Conservation (phyloP, 2,797 vertebrate species). For the Rhyacichthys aspro region DNA sequence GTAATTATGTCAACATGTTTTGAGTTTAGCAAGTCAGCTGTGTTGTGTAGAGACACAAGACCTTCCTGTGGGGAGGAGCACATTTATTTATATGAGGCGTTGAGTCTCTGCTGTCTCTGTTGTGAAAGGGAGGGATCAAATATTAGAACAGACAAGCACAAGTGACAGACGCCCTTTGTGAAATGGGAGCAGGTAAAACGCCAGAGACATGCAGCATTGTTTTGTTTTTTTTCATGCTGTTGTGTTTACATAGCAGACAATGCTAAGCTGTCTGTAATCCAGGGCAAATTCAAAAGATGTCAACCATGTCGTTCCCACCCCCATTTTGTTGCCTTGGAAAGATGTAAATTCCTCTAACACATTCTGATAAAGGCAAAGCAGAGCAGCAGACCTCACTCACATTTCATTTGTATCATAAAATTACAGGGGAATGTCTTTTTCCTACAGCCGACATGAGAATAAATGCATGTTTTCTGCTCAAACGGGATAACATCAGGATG, state of each 20-base stretch:
- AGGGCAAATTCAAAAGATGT: constrained; percentile 37
- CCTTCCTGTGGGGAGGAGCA: constrained; percentile 62
- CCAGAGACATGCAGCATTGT: constrained; percentile 44
- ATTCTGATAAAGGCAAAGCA: constrained; percentile 3
- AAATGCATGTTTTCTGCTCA: constrained; percentile 3
- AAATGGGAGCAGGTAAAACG: constrained; percentile 56
- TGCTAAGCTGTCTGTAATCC: constrained; percentile 60
- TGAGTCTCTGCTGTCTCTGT: constrained; percentile 25
- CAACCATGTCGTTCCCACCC: constrained; percentile 30
- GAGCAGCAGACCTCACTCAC: not conserved
- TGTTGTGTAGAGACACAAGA: constrained; percentile 47
- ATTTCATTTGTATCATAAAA: constrained; percentile 11
- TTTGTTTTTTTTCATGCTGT: constrained; percentile 30
- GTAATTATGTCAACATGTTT: constrained; percentile 64
- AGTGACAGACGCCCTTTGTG: constrained; percentile 56
- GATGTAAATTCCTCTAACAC: constrained; percentile 24
- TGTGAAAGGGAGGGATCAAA: constrained; percentile 44
- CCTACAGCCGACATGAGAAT: constrained; percentile 5
- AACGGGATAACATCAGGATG: constrained; percentile 7
- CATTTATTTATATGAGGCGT: constrained; percentile 40
- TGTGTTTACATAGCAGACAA: constrained; percentile 47
- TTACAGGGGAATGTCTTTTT: constrained; percentile 12
- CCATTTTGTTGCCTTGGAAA: constrained; percentile 34
- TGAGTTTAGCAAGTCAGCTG: constrained; percentile 42
- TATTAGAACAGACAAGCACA: constrained; percentile 52